Percentiles rank a stretch among this genome's conserved stretches.
These are phyloP conservation scores for Protophormia terraenovae DNA, from an alignment of 2,888 invertebrate species.

Conservation along the genomic window DNA sequence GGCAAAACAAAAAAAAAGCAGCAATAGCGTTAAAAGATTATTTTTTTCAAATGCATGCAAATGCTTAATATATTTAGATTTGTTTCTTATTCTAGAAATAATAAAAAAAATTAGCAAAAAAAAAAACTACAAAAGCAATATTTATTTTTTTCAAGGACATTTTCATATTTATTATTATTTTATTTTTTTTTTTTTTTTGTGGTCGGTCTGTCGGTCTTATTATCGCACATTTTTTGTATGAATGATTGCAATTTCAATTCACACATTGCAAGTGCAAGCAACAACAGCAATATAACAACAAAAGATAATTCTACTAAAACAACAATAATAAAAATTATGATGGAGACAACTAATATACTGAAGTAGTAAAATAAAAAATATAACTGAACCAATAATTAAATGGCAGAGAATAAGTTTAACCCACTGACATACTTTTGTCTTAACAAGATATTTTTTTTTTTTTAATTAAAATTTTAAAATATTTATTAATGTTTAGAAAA, in stretches of 20 bases:
- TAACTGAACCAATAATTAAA: neutral
- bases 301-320: no score
- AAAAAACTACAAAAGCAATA: constrained; percentile 35
- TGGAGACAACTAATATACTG: no score
- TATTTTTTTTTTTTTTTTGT: no score
- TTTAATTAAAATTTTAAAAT: no score
- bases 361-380: no score
- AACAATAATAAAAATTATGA: no score
- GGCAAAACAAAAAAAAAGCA: constrained; percentile 38
- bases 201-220: constrained; percentile 60
- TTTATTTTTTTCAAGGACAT: constrained; percentile 65
- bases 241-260: constrained; percentile 50
- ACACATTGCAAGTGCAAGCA: constrained; percentile 39
- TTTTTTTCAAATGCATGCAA: constrained; percentile 52
- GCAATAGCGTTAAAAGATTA: constrained; percentile 53
- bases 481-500: no score
- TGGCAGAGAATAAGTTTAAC: no score
- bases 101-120: neutral
- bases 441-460: neutral
- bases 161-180: constrained; percentile 53
- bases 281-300: neutral
- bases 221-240: constrained; percentile 48
- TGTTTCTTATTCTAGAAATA: neutral
- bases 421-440: neutral
- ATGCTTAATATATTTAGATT: constrained; percentile 11